A percentile compares a stretch with the other conserved stretches of the same genome.
These are phyloP conservation scores for Coelopa frigida DNA, from an alignment of 1,140 invertebrate species.

Conservation along the genomic window DNA sequence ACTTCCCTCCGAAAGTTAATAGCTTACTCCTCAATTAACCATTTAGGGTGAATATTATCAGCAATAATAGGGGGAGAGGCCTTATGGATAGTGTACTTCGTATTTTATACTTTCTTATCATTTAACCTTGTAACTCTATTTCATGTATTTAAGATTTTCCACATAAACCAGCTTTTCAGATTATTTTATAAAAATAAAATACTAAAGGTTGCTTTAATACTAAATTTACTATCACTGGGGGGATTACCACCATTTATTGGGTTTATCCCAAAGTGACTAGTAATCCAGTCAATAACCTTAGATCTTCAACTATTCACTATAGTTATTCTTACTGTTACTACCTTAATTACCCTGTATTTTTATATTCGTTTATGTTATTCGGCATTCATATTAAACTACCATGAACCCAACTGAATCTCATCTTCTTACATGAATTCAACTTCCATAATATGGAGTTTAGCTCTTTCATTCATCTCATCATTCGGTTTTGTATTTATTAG, in stretches of 20 bases:
- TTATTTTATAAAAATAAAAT: constrained; percentile 25
- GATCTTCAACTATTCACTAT: constrained; percentile 34
- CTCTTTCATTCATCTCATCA: too few species aligned
- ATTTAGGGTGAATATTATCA: constrained; percentile 46
- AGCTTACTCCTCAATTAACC: constrained; percentile 48
- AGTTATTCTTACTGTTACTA: constrained; percentile 42
- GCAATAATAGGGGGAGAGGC: constrained; percentile 30
- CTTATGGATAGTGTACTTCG: constrained; percentile 41
- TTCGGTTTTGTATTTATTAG: too few species aligned
- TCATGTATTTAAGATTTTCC: constrained; percentile 36
- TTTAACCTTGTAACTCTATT: constrained; percentile 38
- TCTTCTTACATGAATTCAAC: too few species aligned
- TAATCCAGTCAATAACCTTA: constrained; percentile 41
- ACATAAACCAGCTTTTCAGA: constrained; percentile 42
- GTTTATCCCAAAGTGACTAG: constrained; percentile 48
- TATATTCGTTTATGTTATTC: constrained; percentile 43
- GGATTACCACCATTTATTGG: constrained; percentile 48
- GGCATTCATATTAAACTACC: constrained; percentile 35
- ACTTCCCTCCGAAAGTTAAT: too few species aligned
- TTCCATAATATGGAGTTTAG: too few species aligned
- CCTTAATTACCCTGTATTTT: constrained; percentile 45
- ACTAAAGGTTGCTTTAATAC: constrained; percentile 38
- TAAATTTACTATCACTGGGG: constrained; percentile 47
- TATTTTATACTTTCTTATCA: constrained; percentile 39
- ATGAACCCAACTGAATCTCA: too few species aligned